Evolutionary conservation across 1,140 invertebrate genomes (phyloP).

Genomic region (Wiebesia pumilae): DNA sequence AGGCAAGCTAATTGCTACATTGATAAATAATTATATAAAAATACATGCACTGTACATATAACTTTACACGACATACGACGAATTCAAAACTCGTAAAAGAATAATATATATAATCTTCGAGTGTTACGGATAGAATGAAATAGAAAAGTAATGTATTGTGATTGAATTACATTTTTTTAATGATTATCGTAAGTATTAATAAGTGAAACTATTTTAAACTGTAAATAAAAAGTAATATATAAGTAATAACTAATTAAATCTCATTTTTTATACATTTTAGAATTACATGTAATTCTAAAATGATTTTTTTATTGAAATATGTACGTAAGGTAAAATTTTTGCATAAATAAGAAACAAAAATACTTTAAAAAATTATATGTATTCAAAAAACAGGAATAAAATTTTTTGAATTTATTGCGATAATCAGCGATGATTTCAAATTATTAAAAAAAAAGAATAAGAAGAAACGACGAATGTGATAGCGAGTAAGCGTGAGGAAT

Average conservation of each 20-base stretch:
- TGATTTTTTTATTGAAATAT: conserved; percentile 34
- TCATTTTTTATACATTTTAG: conserved; percentile 31
- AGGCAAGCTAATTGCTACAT: conserved; percentile 50
- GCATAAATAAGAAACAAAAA: conserved; percentile 23
- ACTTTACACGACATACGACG: conserved; percentile 33
- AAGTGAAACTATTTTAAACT: conserved; percentile 48
- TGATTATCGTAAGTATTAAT: conserved; percentile 25
- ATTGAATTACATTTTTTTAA: conserved; percentile 51
- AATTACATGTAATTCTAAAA: conserved; percentile 33
- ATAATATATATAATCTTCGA: conserved; percentile 33
- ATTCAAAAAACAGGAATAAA: not conserved
- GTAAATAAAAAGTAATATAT: conserved; percentile 39
- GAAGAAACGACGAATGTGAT: conserved; percentile 36
- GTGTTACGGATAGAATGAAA: conserved; percentile 38
- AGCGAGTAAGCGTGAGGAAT: conserved; percentile 42
- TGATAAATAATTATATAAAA: conserved; percentile 46
- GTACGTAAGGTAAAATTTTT: conserved; percentile 23
- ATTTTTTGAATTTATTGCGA: conserved; percentile 11
- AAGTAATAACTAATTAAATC: conserved; percentile 41
- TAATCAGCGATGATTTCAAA: not conserved
- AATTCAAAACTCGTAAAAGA: conserved; percentile 34
- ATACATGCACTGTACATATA: conserved; percentile 50
- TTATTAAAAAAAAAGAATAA: conserved; percentile 12
- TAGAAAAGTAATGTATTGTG: conserved; percentile 43
- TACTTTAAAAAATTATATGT: conserved; percentile 1